A percentile compares a stretch with the other conserved stretches of the same genome.
phyloP scores from a whole-genome alignment of 2,888 invertebrate species.

The Griposia aprilina region DNA sequence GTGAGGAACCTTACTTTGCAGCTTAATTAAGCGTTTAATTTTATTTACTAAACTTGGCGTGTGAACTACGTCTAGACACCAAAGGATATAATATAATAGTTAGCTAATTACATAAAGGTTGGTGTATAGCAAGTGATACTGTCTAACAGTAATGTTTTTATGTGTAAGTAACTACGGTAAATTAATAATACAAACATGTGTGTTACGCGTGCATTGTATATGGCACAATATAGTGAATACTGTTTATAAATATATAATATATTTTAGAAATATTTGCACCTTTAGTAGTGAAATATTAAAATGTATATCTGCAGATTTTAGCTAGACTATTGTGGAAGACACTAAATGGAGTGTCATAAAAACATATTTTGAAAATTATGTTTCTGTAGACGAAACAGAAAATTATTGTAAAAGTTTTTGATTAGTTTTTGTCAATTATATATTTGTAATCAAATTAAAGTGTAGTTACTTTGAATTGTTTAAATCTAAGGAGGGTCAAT shows the following conservation, averaged over 20 bases:
- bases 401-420: slow-evolving; percentile 83
- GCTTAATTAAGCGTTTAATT: slow-evolving; percentile 61
- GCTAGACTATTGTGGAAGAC: slow-evolving; percentile 81
- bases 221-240: slow-evolving; percentile 87
- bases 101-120: slow-evolving; percentile 84
- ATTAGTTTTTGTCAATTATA: slow-evolving; percentile 90
- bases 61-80: slow-evolving; percentile 86
- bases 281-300: slow-evolving; percentile 88
- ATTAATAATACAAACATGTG: slow-evolving; percentile 79
- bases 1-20: slow-evolving; percentile 61
- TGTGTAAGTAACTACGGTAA: slow-evolving; percentile 83
- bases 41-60: slow-evolving; percentile 77
- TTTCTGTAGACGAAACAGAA: slow-evolving; percentile 81
- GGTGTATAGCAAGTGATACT: slow-evolving; percentile 88
- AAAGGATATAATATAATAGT: slow-evolving; percentile 81
- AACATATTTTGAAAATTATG: slow-evolving; percentile 78
- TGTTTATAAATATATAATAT: slow-evolving; percentile 88
- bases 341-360: slow-evolving; percentile 68
- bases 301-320: slow-evolving; percentile 89
- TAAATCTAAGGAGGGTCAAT: slow-evolving; percentile 90
- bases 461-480: slow-evolving; percentile 88
- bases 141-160: slow-evolving; percentile 89
- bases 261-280: slow-evolving; percentile 91
- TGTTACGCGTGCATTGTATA: slow-evolving; percentile 89
- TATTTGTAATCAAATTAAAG: slow-evolving; percentile 84